Base-by-base conservation (phyloP, 2,113 vertebrate species). In the Thalassoma bifasciatum region DNA sequence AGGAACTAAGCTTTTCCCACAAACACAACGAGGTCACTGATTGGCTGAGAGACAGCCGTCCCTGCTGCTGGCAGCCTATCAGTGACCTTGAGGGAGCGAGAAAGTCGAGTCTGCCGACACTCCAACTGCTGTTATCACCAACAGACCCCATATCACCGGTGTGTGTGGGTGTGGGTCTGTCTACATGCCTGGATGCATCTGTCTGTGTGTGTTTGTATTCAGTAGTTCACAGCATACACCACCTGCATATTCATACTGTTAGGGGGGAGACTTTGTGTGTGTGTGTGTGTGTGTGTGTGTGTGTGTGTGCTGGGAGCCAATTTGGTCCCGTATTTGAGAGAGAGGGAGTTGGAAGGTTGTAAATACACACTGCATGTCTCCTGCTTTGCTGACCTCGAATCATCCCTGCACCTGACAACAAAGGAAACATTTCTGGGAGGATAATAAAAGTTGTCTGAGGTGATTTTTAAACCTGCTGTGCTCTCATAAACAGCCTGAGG, bases 51-150 rank as follows among this genome's bases (percentile, higher is more conserved):
- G 52, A 58, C 72, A 66, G 58, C 75, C 84, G 66, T 67, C 52
- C 60, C 79, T 23, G 66, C 57, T 12, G 52, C 66, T 11, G 42
- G 12, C 11, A 11, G 64, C 69, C 68, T 77, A 72, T 73, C 54
- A 6, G 23, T 79, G 79, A 89, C 84, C 87, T 77, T 73, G 81
- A 70, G 63, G 37, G n/a, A 50, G 44, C 2, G 17, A 23, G 36
- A 37, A 62, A 54, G 75, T 74, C 16, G n/a, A 77, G 78, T 87
- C 66, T 19, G n/a, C 64, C 77, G 36, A 71, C 77, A 70, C 54
- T 62, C 62, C n/a, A 11, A 24, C 71, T 77, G 79, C 72, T 53
- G 75, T 84, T 89, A 86, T 88, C 83, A 30, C 42, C 50, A 65
- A 30, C 73, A 83, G 60, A 86, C 76, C 68, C 26, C 7, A 22